phyloP scores from a whole-genome alignment of 2,888 invertebrate genomes.

The Drosophila incognita region DNA sequence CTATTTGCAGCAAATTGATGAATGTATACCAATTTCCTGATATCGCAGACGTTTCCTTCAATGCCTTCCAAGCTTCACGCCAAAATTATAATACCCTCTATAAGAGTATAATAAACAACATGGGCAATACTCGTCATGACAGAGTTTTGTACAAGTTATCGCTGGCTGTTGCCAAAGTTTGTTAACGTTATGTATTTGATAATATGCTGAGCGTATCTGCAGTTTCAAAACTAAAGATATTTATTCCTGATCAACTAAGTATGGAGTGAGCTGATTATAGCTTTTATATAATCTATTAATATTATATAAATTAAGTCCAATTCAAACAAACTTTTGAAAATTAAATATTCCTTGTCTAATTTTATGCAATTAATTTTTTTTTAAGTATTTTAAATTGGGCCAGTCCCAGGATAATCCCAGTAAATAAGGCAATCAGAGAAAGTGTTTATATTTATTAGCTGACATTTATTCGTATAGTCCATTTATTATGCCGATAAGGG shows the following conservation, averaged over 20 bases:
- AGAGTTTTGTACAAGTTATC: background rate
- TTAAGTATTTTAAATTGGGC: background rate
- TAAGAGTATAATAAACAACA: background rate
- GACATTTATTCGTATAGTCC: background rate
- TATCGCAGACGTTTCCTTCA: background rate
- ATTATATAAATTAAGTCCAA: background rate
- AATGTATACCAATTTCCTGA: background rate
- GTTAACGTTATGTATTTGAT: background rate
- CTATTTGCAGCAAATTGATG: background rate
- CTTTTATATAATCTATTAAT: background rate
- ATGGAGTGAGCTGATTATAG: background rate
- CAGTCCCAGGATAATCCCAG: background rate
- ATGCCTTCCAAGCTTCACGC: background rate
- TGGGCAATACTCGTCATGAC: background rate
- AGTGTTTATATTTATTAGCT: background rate
- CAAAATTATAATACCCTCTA: background rate
- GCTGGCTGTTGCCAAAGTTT: background rate
- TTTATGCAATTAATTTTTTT: rapidly evolving
- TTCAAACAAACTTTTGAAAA: background rate
- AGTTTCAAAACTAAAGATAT: background rate
- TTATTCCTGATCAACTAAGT: background rate
- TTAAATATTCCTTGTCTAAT: background rate
- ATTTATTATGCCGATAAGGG: background rate
- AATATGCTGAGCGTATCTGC: background rate
- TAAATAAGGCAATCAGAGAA: background rate